A percentile compares a stretch with the other conserved stretches of the same genome.
These are phyloP conservation scores for Papilio polytes DNA, from an alignment of 1,140 invertebrate genomes.

Conservation along the genomic window DNA sequence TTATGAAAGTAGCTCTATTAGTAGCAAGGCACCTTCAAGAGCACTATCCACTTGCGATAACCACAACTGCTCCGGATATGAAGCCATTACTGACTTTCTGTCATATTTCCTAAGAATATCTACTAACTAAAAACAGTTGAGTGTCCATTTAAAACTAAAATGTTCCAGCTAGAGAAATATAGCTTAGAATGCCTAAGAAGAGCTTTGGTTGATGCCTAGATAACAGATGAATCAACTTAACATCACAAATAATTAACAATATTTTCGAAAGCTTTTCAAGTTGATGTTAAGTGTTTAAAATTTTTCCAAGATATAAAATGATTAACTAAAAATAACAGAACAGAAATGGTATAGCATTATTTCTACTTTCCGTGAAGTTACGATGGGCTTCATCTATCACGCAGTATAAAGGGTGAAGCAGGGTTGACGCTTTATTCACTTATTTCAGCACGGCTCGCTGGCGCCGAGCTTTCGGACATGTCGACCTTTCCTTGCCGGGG, in stretches of 20 bases:
- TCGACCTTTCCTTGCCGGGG: slow-evolving; percentile 65
- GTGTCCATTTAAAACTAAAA: neutral
- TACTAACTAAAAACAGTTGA: neutral
- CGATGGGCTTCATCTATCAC: slow-evolving; percentile 75
- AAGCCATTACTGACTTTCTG: slow-evolving; percentile 15
- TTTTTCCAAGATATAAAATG: neutral
- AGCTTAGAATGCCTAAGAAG: too few species aligned
- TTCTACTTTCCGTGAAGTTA: slow-evolving; percentile 52
- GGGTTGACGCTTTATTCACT: slow-evolving; percentile 75
- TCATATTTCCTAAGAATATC: neutral
- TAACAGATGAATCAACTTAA: too few species aligned
- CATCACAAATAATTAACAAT: too few species aligned
- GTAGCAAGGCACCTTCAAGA: slow-evolving; percentile 55
- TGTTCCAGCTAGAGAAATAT: neutral
- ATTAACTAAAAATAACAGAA: neutral
- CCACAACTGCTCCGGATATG: slow-evolving; percentile 41
- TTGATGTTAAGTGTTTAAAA: neutral
- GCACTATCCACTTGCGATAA: slow-evolving; percentile 48
- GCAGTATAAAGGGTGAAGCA: slow-evolving; percentile 72
- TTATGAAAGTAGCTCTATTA: slow-evolving; percentile 66
- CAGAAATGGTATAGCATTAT: slow-evolving; percentile 35
- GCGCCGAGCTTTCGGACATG: slow-evolving; percentile 56
- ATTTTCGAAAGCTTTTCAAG: too few species aligned
- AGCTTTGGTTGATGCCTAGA: too few species aligned
- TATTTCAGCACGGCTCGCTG: slow-evolving; percentile 67